phyloP scores from a whole-genome alignment of 2,888 invertebrate genomes.

The Pyralis farinalis region DNA sequence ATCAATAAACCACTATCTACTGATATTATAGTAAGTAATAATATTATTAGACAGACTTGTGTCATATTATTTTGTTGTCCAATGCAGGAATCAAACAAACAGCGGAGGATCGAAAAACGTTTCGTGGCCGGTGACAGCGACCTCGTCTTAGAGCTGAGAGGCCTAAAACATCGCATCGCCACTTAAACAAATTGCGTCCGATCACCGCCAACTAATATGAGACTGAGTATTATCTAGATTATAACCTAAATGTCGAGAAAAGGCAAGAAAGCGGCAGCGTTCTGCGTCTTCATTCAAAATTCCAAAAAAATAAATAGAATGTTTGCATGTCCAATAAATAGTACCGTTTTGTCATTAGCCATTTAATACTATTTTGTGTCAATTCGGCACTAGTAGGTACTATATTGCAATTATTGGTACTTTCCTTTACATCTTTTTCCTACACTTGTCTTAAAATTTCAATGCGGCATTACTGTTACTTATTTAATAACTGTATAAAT shows the following conservation, averaged over 20 bases:
- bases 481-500: not conserved
- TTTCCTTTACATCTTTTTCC: constrained; percentile 6
- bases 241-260: constrained; percentile 50
- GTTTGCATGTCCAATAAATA: not conserved
- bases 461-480: not conserved
- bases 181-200: constrained; percentile 70
- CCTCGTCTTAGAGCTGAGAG: constrained; percentile 83
- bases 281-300: constrained; percentile 29
- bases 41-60: constrained; percentile 9
- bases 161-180: constrained; percentile 81
- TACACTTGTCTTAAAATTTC: not conserved
- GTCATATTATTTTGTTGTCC: constrained; percentile 24
- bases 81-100: constrained; percentile 53
- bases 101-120: constrained; percentile 81
- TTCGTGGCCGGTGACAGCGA: constrained; percentile 83
- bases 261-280: constrained; percentile 37
- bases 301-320: constrained; percentile 24
- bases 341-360: constrained; percentile 10
- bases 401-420: constrained; percentile 7
- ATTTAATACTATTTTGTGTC: constrained; percentile 2
- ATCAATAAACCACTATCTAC: constrained; percentile 29
- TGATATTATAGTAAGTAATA: constrained; percentile 12
- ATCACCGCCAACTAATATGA: constrained; percentile 72
- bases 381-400: not conserved
- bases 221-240: constrained; percentile 76